A percentile compares a stretch with the other conserved stretches of the same genome.
Conservation (phyloP, 2,113 vertebrate species). For the Potamarius usumacintae region DNA sequence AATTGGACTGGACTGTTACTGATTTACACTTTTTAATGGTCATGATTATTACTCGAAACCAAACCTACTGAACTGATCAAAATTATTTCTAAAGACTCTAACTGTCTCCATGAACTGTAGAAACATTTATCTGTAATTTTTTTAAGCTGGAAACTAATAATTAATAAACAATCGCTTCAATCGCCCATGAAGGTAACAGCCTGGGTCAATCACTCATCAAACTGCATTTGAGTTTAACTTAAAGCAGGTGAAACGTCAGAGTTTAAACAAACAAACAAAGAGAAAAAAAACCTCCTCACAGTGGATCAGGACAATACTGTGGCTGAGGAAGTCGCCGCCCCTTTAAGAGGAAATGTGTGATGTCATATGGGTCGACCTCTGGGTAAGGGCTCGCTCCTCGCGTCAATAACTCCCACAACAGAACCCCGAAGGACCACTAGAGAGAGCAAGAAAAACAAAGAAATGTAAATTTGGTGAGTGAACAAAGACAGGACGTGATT, state of each 20-base stretch:
- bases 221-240: background rate
- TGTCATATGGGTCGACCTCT: constrained; percentile 88
- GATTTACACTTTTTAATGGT: too few species aligned
- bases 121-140: background rate
- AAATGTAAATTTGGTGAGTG: background rate
- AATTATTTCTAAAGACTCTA: background rate
- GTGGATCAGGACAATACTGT: constrained; percentile 82
- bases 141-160: background rate
- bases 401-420: constrained; percentile 94
- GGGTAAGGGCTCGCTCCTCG: constrained; percentile 89
- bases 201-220: background rate
- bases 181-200: background rate
- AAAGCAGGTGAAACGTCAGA: background rate
- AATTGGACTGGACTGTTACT: too few species aligned
- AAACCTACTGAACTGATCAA: background rate
- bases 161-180: too few species aligned
- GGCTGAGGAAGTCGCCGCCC: constrained; percentile 90
- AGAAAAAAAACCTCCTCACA: constrained; percentile 77
- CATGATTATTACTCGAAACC: background rate
- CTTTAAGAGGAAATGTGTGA: constrained; percentile 80
- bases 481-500: background rate
- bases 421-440: constrained; percentile 93
- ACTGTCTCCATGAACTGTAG: background rate
- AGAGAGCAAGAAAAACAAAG: constrained; percentile 3
- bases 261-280: background rate